Conservation (phyloP, 2,888 invertebrate species). For the Cephus rjabovi region DNA sequence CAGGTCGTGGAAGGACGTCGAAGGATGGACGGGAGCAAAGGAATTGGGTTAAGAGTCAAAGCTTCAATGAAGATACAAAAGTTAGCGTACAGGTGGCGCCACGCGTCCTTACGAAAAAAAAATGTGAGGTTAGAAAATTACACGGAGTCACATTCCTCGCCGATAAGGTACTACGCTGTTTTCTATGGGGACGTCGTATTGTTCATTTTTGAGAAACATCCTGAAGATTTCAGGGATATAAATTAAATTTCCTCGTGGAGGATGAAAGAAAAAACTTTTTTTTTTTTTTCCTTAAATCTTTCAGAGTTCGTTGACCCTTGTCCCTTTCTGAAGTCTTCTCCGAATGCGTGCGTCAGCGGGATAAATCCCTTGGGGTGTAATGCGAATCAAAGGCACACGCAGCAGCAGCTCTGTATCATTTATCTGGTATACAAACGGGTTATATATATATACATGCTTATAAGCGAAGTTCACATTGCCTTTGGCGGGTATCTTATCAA, state of each 20-base stretch:
- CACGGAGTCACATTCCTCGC: background rate
- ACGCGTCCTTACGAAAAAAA: background rate
- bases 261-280: background rate
- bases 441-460: background rate
- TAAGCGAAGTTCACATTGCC: background rate
- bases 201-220: background rate
- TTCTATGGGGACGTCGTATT: background rate
- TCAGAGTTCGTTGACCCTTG: background rate
- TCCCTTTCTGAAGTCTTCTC: background rate
- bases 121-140: background rate
- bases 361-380: background rate
- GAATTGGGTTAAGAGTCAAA: slow-evolving; percentile 23
- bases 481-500: background rate
- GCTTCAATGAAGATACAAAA: slow-evolving; percentile 13
- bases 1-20: background rate
- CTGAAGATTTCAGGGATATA: background rate
- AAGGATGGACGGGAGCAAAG: slow-evolving; percentile 10
- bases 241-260: background rate
- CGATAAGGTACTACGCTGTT: too few species aligned
- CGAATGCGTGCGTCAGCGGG: background rate
- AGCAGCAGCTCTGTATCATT: background rate
- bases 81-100: background rate
- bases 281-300: background rate
- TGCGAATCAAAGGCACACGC: background rate
- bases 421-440: background rate